Percentiles rank a stretch among this genome's conserved stretches.
phyloP scores from a whole-genome alignment of 2,797 vertebrate genomes.

The Cottoperca gobio region DNA sequence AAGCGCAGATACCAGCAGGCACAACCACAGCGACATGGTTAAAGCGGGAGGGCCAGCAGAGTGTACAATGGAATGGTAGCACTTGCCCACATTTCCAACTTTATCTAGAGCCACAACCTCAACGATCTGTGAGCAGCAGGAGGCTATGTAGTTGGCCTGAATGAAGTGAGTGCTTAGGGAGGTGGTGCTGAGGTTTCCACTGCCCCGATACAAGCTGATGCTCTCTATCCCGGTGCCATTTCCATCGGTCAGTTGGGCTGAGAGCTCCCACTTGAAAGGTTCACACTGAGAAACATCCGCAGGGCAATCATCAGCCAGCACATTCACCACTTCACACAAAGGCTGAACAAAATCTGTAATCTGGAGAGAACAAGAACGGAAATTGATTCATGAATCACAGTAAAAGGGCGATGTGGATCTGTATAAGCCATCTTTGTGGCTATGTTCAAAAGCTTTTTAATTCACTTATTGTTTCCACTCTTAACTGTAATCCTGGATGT shows the following conservation, averaged over 20 bases:
- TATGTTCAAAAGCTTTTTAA: neutral
- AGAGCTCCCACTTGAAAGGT: conserved; percentile 68
- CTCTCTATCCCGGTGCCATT: conserved; percentile 77
- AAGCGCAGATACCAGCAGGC: conserved; percentile 60
- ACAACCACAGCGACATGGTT: conserved; percentile 65
- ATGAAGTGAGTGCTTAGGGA: conserved; percentile 2
- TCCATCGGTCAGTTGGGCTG: conserved; percentile 76
- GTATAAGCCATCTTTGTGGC: neutral
- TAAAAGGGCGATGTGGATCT: neutral
- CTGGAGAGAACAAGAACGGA: conserved; percentile 48
- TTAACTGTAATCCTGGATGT: neutral
- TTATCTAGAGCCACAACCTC: conserved; percentile 78
- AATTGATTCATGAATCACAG: neutral
- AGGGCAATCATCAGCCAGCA: conserved; percentile 60
- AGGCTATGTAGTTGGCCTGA: conserved; percentile 68
- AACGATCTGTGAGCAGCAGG: conserved; percentile 81
- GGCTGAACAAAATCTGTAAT: conserved; percentile 80
- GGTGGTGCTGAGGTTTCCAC: conserved; percentile 60
- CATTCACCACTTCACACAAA: conserved; percentile 56
- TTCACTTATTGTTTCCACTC: neutral
- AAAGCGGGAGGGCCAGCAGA: conserved; percentile 46
- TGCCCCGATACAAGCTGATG: conserved; percentile 61
- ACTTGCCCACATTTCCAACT: conserved; percentile 80
- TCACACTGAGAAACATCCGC: conserved; percentile 63
- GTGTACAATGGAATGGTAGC: conserved; percentile 68